These are phyloP conservation scores for Drosophila parthenogenetica DNA, from an alignment of 2,888 invertebrate species.

Conservation along the genomic window DNA sequence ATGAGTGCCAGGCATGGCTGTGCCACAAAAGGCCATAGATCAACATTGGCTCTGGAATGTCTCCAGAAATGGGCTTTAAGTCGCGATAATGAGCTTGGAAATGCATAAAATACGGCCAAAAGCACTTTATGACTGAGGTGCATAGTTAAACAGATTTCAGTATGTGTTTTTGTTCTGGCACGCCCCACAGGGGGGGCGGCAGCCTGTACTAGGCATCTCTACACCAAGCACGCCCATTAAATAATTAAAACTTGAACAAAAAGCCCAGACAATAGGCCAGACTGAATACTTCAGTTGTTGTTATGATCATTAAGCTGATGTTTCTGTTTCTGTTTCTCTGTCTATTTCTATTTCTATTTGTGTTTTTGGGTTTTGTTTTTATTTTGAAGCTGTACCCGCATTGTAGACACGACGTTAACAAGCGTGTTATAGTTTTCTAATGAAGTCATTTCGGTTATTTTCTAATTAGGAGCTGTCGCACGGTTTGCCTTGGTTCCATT, in stretches of 20 bases:
- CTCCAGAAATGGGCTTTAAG: slow-evolving; percentile 42
- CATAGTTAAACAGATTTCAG: slow-evolving; percentile 22
- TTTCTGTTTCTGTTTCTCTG: slow-evolving; percentile 12
- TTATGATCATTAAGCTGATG: slow-evolving; percentile 56
- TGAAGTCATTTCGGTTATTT: slow-evolving; percentile 73
- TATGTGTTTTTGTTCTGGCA: slow-evolving; percentile 9
- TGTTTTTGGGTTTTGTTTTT: slow-evolving; percentile 18
- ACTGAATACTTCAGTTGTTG: slow-evolving; percentile 35
- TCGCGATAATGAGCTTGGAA: slow-evolving; percentile 50
- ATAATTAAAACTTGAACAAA: slow-evolving; percentile 63
- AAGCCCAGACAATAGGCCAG: slow-evolving; percentile 32
- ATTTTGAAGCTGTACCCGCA: slow-evolving; percentile 60
- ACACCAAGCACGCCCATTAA: slow-evolving; percentile 44
- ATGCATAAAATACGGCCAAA: slow-evolving; percentile 42
- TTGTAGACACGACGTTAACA: slow-evolving; percentile 73
- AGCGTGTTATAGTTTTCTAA: slow-evolving; percentile 80
- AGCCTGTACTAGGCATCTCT: not conserved
- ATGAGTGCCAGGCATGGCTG: slow-evolving; percentile 40
- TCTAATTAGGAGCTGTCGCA: slow-evolving; percentile 72
- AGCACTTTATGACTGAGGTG: slow-evolving; percentile 19
- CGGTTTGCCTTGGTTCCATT: slow-evolving; percentile 19
- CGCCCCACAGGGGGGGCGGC: slow-evolving; percentile 4
- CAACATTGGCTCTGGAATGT: slow-evolving; percentile 49
- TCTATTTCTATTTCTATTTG: not conserved
- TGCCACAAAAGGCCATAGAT: slow-evolving; percentile 49